phyloP scores from a whole-genome alignment of 2,113 vertebrate species.

The Oncorhynchus kisutch region DNA sequence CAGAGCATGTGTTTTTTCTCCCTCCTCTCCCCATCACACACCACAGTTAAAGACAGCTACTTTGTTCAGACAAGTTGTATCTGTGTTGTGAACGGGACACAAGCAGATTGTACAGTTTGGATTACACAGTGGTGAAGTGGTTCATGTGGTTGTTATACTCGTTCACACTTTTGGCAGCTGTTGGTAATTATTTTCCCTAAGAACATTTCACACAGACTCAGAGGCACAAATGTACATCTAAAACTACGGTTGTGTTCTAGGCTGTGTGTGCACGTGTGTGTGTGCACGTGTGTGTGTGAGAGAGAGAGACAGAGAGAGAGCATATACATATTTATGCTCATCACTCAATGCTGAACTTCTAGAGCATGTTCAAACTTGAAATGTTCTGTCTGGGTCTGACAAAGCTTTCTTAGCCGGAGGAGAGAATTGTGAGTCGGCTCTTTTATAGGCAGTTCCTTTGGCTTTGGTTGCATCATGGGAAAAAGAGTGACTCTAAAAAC shows the following conservation, averaged over 20 bases:
- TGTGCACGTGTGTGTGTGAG: conserved; percentile 9
- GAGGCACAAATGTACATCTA: conserved; percentile 20
- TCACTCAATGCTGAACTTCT: not conserved
- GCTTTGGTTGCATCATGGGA: conserved; percentile 3
- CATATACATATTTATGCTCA: not conserved
- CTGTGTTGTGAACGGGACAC: conserved; percentile 11
- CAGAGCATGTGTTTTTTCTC: conserved; percentile 27
- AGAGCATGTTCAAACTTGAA: not conserved
- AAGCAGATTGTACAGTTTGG: not conserved
- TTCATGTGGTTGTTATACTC: conserved; percentile 32
- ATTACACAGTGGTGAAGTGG: conserved; percentile 28
- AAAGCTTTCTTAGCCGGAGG: not conserved
- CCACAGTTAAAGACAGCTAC: conserved; percentile 30
- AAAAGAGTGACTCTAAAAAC: conserved; percentile 12
- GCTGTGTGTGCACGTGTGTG: conserved; percentile 5
- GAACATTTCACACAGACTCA: conserved; percentile 34
- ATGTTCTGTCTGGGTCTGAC: not conserved
- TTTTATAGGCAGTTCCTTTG: not conserved
- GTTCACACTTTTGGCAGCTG: conserved; percentile 36
- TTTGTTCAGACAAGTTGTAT: conserved; percentile 13
- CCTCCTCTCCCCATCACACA: conserved; percentile 20
- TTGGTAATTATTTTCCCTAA: conserved; percentile 48
- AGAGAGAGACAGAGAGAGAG: conserved; percentile 28
- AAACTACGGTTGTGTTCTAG: conserved; percentile 10
- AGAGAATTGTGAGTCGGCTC: conserved; percentile 6